Base-by-base conservation (phyloP, 2,797 vertebrate genomes). In the Momotus momota region DNA sequence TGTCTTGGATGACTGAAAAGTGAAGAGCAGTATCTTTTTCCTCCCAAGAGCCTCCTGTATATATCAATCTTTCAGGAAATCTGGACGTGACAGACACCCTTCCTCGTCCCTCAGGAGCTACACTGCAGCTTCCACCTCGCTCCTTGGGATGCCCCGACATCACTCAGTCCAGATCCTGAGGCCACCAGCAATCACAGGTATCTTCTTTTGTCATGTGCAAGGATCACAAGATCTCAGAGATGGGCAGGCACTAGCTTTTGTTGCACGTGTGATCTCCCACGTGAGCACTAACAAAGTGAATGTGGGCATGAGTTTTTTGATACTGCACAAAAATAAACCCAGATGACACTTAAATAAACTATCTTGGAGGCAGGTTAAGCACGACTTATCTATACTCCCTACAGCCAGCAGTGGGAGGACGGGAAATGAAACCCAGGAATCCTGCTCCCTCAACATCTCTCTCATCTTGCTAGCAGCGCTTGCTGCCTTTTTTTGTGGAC, bases 221-320 rank as follows among this genome's bases (percentile, higher is more conserved):
- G 33, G 45, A n/a, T 25, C 5, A 0, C 2, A 0, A 1, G 0
- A 31, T 65, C 79, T 54, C 0, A 0, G 43, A 55, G 61, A 60
- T 0, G 4, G 70, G 40, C 41, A 67, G 41, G 26, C 0, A 0
- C 13, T 17, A 25, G 21, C 18, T 71, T 77, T 60, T 46, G 15
- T 25, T 72, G 38, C 57, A 3, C 3, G 2, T 61, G n/a, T 52
- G 58, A 25, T 69, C 31, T 71, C 3, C 1, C 29, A 77, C 38
- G 29, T 4, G 46, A n/a, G 21, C 65, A 75, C 27, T 69, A 46
- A 77, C 26, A 35, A 62, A 90, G 25, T 10, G 45, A 83, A 84
- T 0, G 7, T 38, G 73, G 74, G 52, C 20, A 16, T 2, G 57
- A 72, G 35, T 4, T 89, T 92, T 67, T 40, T 77, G 58, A 91